phyloP scores from a whole-genome alignment of 2,888 invertebrate species.

The Metacarcinus magister region DNA sequence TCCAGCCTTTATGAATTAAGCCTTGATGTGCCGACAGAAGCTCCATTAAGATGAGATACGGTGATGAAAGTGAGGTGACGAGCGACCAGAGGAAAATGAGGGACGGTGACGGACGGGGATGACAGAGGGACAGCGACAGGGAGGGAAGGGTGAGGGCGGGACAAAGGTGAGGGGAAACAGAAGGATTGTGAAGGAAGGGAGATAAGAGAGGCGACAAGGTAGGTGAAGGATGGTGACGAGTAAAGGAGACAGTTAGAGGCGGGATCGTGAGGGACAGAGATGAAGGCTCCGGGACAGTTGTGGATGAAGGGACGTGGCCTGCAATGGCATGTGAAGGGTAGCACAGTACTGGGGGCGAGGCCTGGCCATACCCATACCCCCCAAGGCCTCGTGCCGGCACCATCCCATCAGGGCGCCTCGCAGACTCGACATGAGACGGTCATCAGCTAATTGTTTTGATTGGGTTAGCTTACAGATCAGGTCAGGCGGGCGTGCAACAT shows the following conservation, averaged over 20 bases:
- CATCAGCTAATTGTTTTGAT: constrained; percentile 66
- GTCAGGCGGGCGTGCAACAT: constrained; percentile 51
- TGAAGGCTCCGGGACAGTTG: not conserved
- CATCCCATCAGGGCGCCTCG: not conserved
- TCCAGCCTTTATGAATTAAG: not conserved
- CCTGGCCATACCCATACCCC: too few species aligned
- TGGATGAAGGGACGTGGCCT: not conserved
- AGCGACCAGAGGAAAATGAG: not conserved
- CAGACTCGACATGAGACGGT: not conserved
- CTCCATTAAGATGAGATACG: constrained; percentile 39
- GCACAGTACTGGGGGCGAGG: not conserved
- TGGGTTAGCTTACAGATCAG: constrained; percentile 66
- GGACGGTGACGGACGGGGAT: not conserved
- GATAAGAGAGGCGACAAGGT: not conserved
- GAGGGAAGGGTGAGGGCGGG: not conserved
- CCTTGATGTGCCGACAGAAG: constrained; percentile 27
- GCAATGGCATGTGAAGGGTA: not conserved
- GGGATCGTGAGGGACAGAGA: not conserved
- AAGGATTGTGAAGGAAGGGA: not conserved
- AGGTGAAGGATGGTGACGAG: not conserved
- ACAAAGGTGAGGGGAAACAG: not conserved
- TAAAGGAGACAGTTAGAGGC: not conserved
- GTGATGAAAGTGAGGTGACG: not conserved
- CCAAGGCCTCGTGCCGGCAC: not conserved
- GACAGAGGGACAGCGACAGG: not conserved